phyloP scores from a whole-genome alignment of 2,888 invertebrate species.

The Dioctria rufipes region DNA sequence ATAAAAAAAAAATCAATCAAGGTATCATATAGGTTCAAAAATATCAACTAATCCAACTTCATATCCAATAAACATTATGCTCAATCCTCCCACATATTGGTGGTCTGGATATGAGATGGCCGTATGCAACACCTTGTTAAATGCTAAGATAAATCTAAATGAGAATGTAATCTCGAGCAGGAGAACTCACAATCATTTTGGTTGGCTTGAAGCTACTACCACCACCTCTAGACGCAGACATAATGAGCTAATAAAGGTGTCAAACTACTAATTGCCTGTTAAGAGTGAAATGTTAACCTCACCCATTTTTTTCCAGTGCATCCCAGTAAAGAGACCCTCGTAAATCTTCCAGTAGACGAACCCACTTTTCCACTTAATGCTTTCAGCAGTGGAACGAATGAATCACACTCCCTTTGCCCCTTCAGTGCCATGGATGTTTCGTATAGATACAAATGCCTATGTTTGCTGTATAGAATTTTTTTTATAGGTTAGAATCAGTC shows the following conservation, averaged over 20 bases:
- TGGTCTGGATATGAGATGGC: no score
- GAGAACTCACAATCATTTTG: not conserved
- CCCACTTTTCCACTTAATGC: conserved; percentile 42
- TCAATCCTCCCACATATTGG: no score
- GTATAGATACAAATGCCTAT: no score
- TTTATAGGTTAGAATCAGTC: no score
- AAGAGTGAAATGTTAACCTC: conserved; percentile 21
- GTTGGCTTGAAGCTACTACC: no score
- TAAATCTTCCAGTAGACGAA: conserved; percentile 42
- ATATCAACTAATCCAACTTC: no score
- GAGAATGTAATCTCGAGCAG: not conserved
- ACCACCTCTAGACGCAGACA: not conserved
- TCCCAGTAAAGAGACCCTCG: conserved; percentile 17
- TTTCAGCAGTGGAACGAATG: conserved; percentile 26
- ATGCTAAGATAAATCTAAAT: not conserved
- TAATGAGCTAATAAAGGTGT: conserved; percentile 49
- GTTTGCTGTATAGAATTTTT: no score
- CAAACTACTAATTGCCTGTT: conserved; percentile 43
- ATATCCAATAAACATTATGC: no score
- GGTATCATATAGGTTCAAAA: no score
- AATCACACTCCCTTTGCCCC: conserved; percentile 15
- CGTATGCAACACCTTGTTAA: no score
- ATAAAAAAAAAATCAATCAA: no score
- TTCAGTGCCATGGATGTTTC: not conserved
- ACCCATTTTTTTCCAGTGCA: conserved; percentile 28